Percentiles rank a stretch among this genome's conserved stretches.
These are phyloP conservation scores for Heteromyza rotundicornis DNA, from an alignment of 2,888 invertebrate species.

Conservation along the genomic window DNA sequence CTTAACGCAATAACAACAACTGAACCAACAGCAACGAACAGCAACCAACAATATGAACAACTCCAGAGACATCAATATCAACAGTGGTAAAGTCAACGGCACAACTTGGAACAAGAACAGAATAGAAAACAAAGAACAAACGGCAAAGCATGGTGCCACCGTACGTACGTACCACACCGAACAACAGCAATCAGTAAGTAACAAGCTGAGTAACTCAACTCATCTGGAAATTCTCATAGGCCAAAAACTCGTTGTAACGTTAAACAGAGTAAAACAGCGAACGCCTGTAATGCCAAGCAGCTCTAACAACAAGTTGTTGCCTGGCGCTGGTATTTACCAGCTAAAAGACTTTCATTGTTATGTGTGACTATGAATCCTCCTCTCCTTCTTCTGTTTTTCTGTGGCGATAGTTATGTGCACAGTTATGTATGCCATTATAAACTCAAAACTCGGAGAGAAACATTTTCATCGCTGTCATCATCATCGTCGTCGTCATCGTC, in stretches of 20 bases:
- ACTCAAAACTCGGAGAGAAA: no score
- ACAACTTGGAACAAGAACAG: no score
- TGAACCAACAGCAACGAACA: constrained; percentile 29
- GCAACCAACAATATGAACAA: constrained; percentile 26
- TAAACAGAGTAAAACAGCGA: constrained; percentile 9
- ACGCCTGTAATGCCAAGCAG: neutral
- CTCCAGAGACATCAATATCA: no score
- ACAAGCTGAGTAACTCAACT: constrained; percentile 28
- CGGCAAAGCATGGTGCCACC: neutral
- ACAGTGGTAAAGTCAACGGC: no score
- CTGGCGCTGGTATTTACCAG: constrained; percentile 14
- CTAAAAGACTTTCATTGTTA: constrained; percentile 12
- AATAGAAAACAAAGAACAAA: no score
- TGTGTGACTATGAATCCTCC: neutral
- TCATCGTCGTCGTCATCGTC: neutral
- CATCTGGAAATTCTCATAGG: constrained; percentile 43
- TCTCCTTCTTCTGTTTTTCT: neutral
- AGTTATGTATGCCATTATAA: no score
- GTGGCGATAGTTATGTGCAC: no score
- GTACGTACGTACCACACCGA: no score
- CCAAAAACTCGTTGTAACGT: no score
- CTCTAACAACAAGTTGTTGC: constrained; percentile 12
- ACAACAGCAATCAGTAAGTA: constrained; percentile 34
- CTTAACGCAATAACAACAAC: constrained; percentile 56
- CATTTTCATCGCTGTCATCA: neutral